A percentile compares a stretch with the other conserved stretches of the same genome.
These are phyloP conservation scores for Argentina silus DNA, from an alignment of 2,797 vertebrate species.

Conservation along the genomic window DNA sequence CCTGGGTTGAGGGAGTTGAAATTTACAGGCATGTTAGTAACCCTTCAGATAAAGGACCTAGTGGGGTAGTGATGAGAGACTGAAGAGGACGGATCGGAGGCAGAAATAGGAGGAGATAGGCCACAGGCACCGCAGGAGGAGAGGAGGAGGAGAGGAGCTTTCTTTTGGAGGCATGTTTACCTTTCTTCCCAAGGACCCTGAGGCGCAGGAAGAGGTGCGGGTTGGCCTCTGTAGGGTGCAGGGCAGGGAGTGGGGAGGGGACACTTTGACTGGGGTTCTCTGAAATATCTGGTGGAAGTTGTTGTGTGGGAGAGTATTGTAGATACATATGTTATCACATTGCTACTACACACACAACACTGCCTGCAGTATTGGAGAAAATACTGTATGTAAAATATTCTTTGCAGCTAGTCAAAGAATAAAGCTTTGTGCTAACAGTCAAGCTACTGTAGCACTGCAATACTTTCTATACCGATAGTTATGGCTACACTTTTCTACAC, in stretches of 20 bases:
- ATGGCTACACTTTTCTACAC: no score
- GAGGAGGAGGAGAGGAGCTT: constrained; percentile 25
- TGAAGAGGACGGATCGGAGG: neutral
- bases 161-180: constrained; percentile 76
- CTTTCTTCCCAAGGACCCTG: constrained; percentile 82
- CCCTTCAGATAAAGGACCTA: constrained; percentile 1
- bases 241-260: constrained; percentile 54
- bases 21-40: constrained; percentile 22
- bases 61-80: neutral
- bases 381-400: neutral
- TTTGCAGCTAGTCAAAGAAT: neutral
- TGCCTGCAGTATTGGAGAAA: neutral
- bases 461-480: no score
- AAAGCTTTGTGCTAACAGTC: no score
- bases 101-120: constrained; percentile 15
- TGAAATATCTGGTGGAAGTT: constrained; percentile 74
- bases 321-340: constrained; percentile 45
- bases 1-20: neutral
- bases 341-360: neutral
- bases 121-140: constrained; percentile 29
- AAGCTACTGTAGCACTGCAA: no score
- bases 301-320: constrained; percentile 37
- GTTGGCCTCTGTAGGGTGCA: constrained; percentile 49
- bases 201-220: constrained; percentile 44
- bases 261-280: constrained; percentile 67